Conservation (phyloP, 1,140 invertebrate species). For the Tachypleus tridentatus region DNA sequence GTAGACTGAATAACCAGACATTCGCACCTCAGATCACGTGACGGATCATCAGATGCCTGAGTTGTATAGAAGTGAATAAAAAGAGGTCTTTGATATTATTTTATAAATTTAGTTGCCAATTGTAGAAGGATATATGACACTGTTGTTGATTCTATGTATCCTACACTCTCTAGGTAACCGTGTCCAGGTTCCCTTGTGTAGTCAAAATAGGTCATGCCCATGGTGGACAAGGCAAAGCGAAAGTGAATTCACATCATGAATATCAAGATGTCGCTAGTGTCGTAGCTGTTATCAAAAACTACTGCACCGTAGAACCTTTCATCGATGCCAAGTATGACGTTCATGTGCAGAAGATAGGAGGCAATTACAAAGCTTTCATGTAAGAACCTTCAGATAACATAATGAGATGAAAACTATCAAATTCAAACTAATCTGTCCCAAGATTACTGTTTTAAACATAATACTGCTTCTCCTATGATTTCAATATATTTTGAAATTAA, state of each 20-base stretch:
- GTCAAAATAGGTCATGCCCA: conserved; percentile 96
- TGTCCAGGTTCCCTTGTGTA: conserved; percentile 62
- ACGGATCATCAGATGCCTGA: no score
- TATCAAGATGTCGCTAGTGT: conserved; percentile 70
- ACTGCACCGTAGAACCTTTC: conserved; percentile 89
- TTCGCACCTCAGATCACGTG: no score
- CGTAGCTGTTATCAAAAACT: conserved; percentile 75
- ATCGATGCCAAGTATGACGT: conserved; percentile 94
- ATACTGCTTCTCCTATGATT: no score
- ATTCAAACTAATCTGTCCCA: no score
- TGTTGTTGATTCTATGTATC: conserved; percentile 2
- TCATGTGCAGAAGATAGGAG: conserved; percentile 93
- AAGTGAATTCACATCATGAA: conserved; percentile 46
- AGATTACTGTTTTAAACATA: no score
- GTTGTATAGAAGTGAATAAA: no score
- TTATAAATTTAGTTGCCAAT: no score
- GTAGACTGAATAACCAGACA: no score
- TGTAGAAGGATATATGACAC: no score
- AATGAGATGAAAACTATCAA: no score
- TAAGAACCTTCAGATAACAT: conserved; percentile 42
- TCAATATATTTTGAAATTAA: no score
- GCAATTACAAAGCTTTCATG: conserved; percentile 95
- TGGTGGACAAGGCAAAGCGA: conserved; percentile 84
- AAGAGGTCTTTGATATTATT: no score
- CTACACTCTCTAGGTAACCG: conserved; percentile 37